Base-by-base conservation (phyloP, 2,797 vertebrate species). In the Micrastur ruficollis region DNA sequence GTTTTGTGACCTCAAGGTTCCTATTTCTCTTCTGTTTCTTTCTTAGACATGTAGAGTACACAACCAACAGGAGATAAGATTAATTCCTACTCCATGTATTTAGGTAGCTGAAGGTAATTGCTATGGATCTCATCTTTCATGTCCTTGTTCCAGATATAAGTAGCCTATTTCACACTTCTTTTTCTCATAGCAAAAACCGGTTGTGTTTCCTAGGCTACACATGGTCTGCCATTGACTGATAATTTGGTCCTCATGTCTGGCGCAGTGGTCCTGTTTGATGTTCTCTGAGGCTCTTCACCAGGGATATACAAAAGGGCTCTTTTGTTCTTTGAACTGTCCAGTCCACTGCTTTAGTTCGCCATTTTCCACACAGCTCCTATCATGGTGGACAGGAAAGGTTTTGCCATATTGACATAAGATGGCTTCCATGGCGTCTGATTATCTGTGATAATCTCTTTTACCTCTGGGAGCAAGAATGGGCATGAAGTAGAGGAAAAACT, bases 401-500 rank as follows among this genome's bases (percentile, higher is more conserved):
- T 82, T 68, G 13, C 31, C 17, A 2, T 50, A 7, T 20, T 49
- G 44, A 36, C 5, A 18, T 17, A 67, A 46, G 6, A 31, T 32
- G 14, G 9, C 61, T 58, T 87, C 36, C 36, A 20, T 13, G 10
- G 8, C 1, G 1, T 50, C n/a, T 44, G 10, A 26, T 23, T 66
- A 32, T n/a, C 25, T 31, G 11, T 26, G 47, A n/a, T 14, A 8
- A 8, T 26, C 13, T 75, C 29, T 56, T 84, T 52, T 46, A 44
- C 16, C 49, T 49, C 14, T 31, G 31, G 58, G 52, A 58, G 13
- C 6, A 50, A 59, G 40, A 47, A 14, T 31, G 4, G 13, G 11
- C n/a, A 55, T 1, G 1, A 3, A 49, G 11, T 5, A 47, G 34
- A 38, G 12, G 21, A 73, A 58, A 62, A 1, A 36, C 8, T 29